Percentiles rank a stretch among this genome's conserved stretches.
These are phyloP conservation scores for Elephas maximus DNA, from an alignment of 2,113 vertebrate species.

Conservation along the genomic window DNA sequence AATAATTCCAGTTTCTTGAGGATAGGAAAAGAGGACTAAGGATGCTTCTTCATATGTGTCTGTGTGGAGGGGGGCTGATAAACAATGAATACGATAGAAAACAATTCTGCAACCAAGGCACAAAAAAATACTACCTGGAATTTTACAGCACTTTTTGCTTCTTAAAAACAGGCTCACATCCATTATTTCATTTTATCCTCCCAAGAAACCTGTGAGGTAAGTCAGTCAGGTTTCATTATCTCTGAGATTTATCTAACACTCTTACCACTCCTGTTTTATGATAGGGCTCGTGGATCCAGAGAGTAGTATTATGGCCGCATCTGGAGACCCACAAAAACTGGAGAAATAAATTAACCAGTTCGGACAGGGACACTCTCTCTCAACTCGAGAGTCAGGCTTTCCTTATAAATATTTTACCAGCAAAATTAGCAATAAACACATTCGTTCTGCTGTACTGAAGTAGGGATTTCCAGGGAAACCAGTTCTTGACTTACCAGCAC, in stretches of 20 bases:
- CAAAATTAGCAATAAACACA: constrained; percentile 31
- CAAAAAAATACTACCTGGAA: not conserved
- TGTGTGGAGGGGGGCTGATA: not conserved
- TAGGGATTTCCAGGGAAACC: constrained; percentile 28
- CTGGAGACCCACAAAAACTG: constrained; percentile 16
- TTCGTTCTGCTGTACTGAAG: not conserved
- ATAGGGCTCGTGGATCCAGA: constrained; percentile 48
- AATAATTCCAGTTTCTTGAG: constrained; percentile 15
- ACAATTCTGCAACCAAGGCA: constrained; percentile 6
- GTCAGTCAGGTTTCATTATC: constrained; percentile 68
- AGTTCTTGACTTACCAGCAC: not conserved
- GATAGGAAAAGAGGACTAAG: not conserved
- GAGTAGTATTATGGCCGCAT: not conserved
- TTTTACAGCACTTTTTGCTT: constrained; percentile 54
- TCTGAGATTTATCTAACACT: constrained; percentile 59
- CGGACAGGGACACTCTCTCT: not conserved
- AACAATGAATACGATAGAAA: constrained; percentile 5
- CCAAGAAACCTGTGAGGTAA: constrained; percentile 59
- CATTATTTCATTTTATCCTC: constrained; percentile 73
- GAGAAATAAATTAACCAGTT: constrained; percentile 44
- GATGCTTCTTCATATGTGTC: not conserved
- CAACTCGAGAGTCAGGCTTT: constrained; percentile 39
- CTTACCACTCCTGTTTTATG: constrained; percentile 50
- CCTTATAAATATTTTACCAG: constrained; percentile 59
- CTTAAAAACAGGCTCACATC: constrained; percentile 50